phyloP scores from a whole-genome alignment of 2,113 vertebrate genomes.

The Protomyctophum bolini region DNA sequence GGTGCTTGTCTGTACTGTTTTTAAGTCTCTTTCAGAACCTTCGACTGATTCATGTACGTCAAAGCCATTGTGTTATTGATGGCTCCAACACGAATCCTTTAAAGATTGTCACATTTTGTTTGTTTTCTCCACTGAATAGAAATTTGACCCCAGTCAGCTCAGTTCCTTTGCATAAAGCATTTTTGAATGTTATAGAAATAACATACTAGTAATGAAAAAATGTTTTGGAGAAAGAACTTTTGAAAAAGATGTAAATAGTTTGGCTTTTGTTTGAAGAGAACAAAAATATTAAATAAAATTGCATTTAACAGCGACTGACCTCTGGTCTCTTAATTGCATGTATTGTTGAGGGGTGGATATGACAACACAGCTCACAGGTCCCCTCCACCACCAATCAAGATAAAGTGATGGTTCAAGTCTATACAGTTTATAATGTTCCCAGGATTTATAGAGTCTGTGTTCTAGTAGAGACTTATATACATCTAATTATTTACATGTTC shows the following conservation, averaged over 20 bases:
- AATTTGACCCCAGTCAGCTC: constrained; percentile 57
- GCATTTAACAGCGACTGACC: constrained; percentile 59
- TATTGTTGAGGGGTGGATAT: neutral
- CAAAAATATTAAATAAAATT: constrained; percentile 76
- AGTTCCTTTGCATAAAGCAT: constrained; percentile 54
- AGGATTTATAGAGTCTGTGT: too few relatives aligned
- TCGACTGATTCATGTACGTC: neutral
- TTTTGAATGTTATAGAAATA: constrained; percentile 71
- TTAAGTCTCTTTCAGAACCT: too few relatives aligned
- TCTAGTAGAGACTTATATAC: too few relatives aligned
- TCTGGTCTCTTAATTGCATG: neutral
- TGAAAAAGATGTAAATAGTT: constrained; percentile 81
- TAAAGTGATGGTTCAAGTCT: too few relatives aligned
- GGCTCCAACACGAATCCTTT: neutral
- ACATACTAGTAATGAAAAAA: constrained; percentile 56
- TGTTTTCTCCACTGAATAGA: neutral
- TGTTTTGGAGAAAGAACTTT: constrained; percentile 62
- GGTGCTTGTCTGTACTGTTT: too few relatives aligned
- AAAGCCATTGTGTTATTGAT: neutral
- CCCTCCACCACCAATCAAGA: too few relatives aligned
- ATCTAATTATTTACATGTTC: too few relatives aligned
- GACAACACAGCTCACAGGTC: too few relatives aligned
- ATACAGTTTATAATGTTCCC: too few relatives aligned
- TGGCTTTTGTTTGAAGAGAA: constrained; percentile 77
- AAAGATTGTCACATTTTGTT: neutral